A percentile compares a stretch with the other conserved stretches of the same genome.
phyloP scores from a whole-genome alignment of 1,140 invertebrate genomes.

The Drosophila tristis region DNA sequence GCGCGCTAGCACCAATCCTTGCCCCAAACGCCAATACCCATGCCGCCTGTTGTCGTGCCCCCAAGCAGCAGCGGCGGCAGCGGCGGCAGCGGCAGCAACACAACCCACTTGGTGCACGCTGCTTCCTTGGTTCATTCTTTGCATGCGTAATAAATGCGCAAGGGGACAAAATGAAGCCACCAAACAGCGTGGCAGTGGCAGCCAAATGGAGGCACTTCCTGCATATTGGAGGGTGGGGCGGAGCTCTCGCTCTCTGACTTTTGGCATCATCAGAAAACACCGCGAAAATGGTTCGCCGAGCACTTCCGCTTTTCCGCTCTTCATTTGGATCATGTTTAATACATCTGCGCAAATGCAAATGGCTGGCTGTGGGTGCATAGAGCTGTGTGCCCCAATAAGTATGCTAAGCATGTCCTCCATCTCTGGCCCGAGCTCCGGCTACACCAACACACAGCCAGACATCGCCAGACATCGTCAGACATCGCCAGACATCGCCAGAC shows the following conservation, averaged over 20 bases:
- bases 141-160: constrained; percentile 76
- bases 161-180: constrained; percentile 36
- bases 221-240: constrained; percentile 5
- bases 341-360: constrained; percentile 56
- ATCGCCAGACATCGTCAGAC: neutral
- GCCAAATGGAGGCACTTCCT: constrained; percentile 16
- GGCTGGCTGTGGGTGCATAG: neutral
- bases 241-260: constrained; percentile 26
- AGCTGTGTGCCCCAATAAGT: constrained; percentile 63
- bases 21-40: too few relatives aligned
- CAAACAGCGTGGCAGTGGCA: constrained; percentile 16
- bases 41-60: too few relatives aligned
- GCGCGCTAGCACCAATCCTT: neutral
- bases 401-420: constrained; percentile 67
- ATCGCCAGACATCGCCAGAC: constrained; percentile 35
- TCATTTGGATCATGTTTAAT: constrained; percentile 71
- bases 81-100: too few relatives aligned
- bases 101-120: neutral
- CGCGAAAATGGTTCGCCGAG: constrained; percentile 46
- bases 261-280: constrained; percentile 19
- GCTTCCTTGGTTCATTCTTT: constrained; percentile 57
- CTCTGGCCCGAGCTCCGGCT: neutral
- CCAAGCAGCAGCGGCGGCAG: too few relatives aligned
- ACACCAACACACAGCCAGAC: constrained; percentile 1
- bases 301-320: constrained; percentile 71